Evolutionary conservation across 2,797 vertebrate species (phyloP).

Genomic region (Steatocranus sp.): DNA sequence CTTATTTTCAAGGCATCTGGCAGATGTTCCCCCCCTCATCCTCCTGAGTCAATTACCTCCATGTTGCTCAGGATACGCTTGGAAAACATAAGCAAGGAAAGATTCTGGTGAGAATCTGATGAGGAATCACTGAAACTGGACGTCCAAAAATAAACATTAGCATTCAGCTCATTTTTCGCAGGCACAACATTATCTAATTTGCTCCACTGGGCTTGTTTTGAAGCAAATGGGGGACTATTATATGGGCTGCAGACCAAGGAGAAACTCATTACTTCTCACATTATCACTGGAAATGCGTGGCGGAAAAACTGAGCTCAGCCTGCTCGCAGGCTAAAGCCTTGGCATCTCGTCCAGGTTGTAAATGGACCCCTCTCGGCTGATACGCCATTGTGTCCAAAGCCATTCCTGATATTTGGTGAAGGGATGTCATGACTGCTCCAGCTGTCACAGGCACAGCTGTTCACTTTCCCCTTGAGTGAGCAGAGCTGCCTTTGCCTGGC

Average conservation of each 20-base stretch:
- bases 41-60: background rate
- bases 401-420: conserved; percentile 77
- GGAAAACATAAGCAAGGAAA: conserved; percentile 7
- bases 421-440: conserved; percentile 80
- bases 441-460: conserved; percentile 91
- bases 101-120: conserved; percentile 35
- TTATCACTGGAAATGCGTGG: conserved; percentile 58
- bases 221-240: conserved; percentile 71
- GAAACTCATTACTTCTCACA: conserved; percentile 72
- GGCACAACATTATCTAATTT: conserved; percentile 71
- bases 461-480: conserved; percentile 86
- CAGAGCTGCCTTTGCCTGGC: conserved; percentile 75
- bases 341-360: conserved; percentile 61
- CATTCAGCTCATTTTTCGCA: conserved; percentile 62
- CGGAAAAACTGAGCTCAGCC: conserved; percentile 32
- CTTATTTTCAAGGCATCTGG: background rate
- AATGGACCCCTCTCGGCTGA: conserved; percentile 67
- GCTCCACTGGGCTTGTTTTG: conserved; percentile 70
- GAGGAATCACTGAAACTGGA: conserved; percentile 37
- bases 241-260: conserved; percentile 68
- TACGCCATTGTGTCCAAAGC: conserved; percentile 69
- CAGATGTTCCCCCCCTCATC: background rate
- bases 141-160: conserved; percentile 57
- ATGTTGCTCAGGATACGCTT: background rate
- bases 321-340: conserved; percentile 49